Conservation (phyloP, 2,888 invertebrate species). For the Scaptomyza flava region DNA sequence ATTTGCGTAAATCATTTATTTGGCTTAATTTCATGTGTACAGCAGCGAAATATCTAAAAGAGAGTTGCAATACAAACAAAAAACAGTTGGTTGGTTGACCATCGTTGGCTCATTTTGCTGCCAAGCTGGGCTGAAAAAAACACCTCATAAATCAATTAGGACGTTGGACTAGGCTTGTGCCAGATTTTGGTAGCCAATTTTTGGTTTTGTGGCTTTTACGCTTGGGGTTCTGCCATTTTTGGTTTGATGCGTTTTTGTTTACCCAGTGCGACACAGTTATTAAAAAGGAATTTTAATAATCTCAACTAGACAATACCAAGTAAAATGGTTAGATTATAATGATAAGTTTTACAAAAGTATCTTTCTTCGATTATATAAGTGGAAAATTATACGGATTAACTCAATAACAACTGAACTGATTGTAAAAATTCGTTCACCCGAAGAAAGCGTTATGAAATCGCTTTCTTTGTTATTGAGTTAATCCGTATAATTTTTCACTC, state of each 20-base stretch:
- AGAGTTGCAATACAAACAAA: constrained; percentile 30
- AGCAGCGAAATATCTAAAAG: constrained; percentile 41
- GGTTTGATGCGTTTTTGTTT: not conserved
- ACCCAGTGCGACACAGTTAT: constrained; percentile 35
- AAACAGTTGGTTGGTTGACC: constrained; percentile 28
- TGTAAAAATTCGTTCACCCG: not conserved
- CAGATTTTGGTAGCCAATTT: constrained; percentile 71
- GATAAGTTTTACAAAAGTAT: not conserved
- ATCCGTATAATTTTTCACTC: no score
- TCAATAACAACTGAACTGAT: not conserved
- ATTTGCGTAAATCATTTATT: constrained; percentile 84
- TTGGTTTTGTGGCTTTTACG: constrained; percentile 77
- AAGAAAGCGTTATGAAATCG: not conserved
- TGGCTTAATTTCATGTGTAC: constrained; percentile 78
- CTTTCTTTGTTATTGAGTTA: no score
- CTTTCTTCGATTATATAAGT: no score
- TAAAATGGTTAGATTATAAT: not conserved
- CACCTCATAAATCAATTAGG: constrained; percentile 83
- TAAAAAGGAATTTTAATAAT: constrained; percentile 4
- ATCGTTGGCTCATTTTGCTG: constrained; percentile 2
- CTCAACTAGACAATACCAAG: constrained; percentile 12
- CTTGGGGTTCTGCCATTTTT: constrained; percentile 29
- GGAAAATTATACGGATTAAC: no score
- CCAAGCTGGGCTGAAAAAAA: constrained; percentile 33
- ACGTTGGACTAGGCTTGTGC: constrained; percentile 64